phyloP scores from a whole-genome alignment of 2,888 invertebrate species.

The Archaeoteleia sp. region DNA sequence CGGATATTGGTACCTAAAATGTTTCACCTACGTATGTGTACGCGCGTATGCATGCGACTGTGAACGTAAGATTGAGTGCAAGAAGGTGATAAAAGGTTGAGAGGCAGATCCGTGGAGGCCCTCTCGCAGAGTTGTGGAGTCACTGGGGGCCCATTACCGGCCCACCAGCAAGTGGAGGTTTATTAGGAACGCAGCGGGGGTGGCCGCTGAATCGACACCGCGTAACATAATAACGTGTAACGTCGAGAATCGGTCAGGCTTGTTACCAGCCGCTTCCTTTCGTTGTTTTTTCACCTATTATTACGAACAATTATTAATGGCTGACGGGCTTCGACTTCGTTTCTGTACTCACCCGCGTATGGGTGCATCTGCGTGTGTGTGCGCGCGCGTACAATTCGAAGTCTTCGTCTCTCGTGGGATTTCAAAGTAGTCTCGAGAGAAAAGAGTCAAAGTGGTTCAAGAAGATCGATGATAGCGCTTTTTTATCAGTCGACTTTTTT shows the following conservation, averaged over 20 bases:
- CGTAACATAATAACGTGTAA: slow-evolving; percentile 57
- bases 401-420: slow-evolving; percentile 10
- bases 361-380: too few species aligned
- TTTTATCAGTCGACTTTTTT: slow-evolving; percentile 5
- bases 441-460: background rate
- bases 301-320: slow-evolving; percentile 71
- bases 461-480: slow-evolving; percentile 19
- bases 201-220: slow-evolving; percentile 71
- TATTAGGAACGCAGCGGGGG: slow-evolving; percentile 75
- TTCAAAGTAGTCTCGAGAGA: slow-evolving; percentile 5
- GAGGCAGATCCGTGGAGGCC: slow-evolving; percentile 37
- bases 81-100: slow-evolving; percentile 42
- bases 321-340: slow-evolving; percentile 62
- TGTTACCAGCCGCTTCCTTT: slow-evolving; percentile 62
- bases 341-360: too few species aligned
- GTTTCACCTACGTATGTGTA: slow-evolving; percentile 19
- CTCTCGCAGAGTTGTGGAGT: slow-evolving; percentile 69
- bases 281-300: slow-evolving; percentile 61
- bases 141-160: slow-evolving; percentile 72
- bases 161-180: slow-evolving; percentile 71
- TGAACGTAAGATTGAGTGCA: slow-evolving; percentile 39
- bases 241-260: slow-evolving; percentile 71
- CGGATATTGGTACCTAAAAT: slow-evolving; percentile 46
- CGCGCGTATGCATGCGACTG: slow-evolving; percentile 9
- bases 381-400: slow-evolving; percentile 7